Base-by-base conservation (phyloP, 2,113 vertebrate species). In the Brachypodius melanocephalos region DNA sequence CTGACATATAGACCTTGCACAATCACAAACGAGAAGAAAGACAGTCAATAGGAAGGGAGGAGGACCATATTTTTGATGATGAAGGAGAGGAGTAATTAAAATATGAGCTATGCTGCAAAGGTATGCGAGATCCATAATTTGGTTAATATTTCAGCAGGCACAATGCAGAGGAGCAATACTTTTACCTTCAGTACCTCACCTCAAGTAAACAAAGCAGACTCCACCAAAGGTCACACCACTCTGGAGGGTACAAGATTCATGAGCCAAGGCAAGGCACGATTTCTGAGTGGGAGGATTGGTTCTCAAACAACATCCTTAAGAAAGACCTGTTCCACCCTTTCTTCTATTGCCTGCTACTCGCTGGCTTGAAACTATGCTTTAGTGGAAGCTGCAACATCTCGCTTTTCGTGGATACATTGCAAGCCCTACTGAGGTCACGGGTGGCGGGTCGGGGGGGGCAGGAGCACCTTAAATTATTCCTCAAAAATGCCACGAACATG, bases 101-200 rank as follows among this genome's bases (percentile, higher is more conserved):
- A 79, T 7, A 58, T 6, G 3, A 43, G 46, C 81, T 46, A 6
- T 0, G 0, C 38, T 36, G 51, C 24, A 26, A 76, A 69, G 84
- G 66, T 38, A 54, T 5, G 25, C 0, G 0, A 67, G 55, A 82
- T 12, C 31, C 55, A 38, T 32, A 34, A 2, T 29, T 77, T 29
- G 40, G 72, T 88, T 93, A 96, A 71, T 66, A 29, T 77, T 96
- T 94, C 81, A 88, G 43, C 36, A 88, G 54, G 51, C 31, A 38
- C 51, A 32, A 66, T 2, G 17, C 18, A 40, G 17, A 83, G 14
- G n/a, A 67, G 16, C 24, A 88, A 61, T 10, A 94, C 20, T 80
- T 93, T 71, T 67, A 69, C 61, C 63, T 85, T 51, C 85, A 63
- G 51, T 14, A 52, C 54, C 57, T 77, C 54, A 65, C 80, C 45